Percentiles rank a stretch among this genome's conserved stretches.
These are phyloP conservation scores for Elmis aenea DNA, from an alignment of 2,888 invertebrate species.

Conservation along the genomic window DNA sequence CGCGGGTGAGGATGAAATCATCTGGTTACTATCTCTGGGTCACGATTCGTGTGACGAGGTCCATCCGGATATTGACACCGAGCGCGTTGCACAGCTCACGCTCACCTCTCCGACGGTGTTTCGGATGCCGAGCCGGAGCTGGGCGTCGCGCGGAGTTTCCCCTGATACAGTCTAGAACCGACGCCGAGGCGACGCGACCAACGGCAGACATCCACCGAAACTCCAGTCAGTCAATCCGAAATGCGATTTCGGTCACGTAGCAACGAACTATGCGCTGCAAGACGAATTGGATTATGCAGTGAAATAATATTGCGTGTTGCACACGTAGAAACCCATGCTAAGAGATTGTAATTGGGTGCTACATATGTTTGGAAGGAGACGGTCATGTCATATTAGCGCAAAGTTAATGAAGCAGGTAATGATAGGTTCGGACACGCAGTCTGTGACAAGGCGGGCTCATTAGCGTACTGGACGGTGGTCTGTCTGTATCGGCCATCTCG, in stretches of 20 bases:
- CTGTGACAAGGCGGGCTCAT: conserved; percentile 33
- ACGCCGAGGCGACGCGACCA: conserved; percentile 11
- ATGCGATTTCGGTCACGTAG: too few species aligned
- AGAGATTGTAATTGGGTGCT: conserved; percentile 42
- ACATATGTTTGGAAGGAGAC: conserved; percentile 43
- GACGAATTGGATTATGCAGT: too few species aligned
- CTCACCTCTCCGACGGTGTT: conserved; percentile 1
- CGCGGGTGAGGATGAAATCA: conserved; percentile 25
- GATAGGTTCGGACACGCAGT: conserved; percentile 36
- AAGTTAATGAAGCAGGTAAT: conserved; percentile 46
- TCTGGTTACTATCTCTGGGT: conserved; percentile 20
- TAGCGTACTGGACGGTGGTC: conserved; percentile 28
- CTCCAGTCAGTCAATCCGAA: too few species aligned
- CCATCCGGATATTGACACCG: conserved; percentile 18
- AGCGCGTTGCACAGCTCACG: not conserved
- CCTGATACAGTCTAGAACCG: conserved; percentile 10
- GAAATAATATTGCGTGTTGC: conserved; percentile 39
- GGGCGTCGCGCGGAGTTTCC: conserved; percentile 20
- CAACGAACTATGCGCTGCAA: too few species aligned
- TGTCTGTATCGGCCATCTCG: conserved; percentile 23
- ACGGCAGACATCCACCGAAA: too few species aligned
- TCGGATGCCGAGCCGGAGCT: too few species aligned
- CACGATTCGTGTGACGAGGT: conserved; percentile 14
- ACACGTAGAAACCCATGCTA: conserved; percentile 39
- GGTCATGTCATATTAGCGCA: conserved; percentile 46